Percentiles rank a stretch among this genome's conserved stretches.
These are phyloP conservation scores for Hormiphora californensis DNA, from an alignment of 37 sponge, comb jelly and placozoan genomes.

Conservation along the genomic window DNA sequence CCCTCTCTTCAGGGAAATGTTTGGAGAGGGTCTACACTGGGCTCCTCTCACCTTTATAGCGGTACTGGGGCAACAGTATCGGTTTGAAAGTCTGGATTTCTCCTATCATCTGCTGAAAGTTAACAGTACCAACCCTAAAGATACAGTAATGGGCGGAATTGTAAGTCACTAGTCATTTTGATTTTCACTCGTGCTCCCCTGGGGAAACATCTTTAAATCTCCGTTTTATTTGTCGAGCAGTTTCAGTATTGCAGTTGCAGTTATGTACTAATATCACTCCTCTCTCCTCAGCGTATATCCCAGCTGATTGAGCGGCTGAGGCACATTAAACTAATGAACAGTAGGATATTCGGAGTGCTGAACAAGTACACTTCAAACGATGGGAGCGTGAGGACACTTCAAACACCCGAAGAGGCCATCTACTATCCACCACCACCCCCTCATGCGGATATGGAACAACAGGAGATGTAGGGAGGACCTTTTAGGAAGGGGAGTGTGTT, in stretches of 20 bases:
- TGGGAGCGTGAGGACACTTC: slow-evolving; percentile 57
- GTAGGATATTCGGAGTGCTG: slow-evolving; percentile 77
- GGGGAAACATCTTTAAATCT: no score
- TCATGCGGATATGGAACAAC: no score
- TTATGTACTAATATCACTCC: not conserved
- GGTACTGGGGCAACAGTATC: slow-evolving; percentile 80
- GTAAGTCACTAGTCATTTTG: slow-evolving; percentile 57
- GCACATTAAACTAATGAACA: slow-evolving; percentile 69
- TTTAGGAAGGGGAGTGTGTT: no score
- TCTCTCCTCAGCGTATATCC: slow-evolving; percentile 44
- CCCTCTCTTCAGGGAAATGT: slow-evolving; percentile 71
- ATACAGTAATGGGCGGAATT: slow-evolving; percentile 65
- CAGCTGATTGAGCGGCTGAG: slow-evolving; percentile 79
- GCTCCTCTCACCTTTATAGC: slow-evolving; percentile 78
- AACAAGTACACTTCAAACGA: slow-evolving; percentile 68
- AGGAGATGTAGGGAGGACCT: no score
- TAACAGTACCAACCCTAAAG: slow-evolving; percentile 69
- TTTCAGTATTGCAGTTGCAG: not conserved
- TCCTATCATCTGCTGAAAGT: slow-evolving; percentile 90
- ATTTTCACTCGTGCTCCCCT: not conserved
- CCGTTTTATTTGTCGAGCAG: not conserved
- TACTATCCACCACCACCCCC: slow-evolving; percentile 95
- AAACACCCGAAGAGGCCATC: slow-evolving; percentile 61
- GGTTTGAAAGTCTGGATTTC: slow-evolving; percentile 95
- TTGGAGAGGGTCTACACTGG: slow-evolving; percentile 97